phyloP scores from a whole-genome alignment of 2,888 invertebrate species.

The Hecatera dysodea region DNA sequence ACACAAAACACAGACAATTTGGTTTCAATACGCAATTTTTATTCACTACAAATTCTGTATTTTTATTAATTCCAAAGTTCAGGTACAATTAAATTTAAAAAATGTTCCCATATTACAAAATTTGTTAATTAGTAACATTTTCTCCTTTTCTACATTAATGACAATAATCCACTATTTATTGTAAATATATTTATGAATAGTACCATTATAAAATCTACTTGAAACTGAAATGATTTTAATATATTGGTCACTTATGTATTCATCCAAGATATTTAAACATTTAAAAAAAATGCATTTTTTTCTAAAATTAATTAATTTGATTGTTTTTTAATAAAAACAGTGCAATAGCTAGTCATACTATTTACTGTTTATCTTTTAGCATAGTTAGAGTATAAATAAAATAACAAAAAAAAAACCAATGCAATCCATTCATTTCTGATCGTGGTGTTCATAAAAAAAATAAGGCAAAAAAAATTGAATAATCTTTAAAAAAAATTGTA shows the following conservation, averaged over 20 bases:
- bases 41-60: too few relatives aligned
- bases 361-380: not conserved
- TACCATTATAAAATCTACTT: not conserved
- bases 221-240: not conserved
- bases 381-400: not conserved
- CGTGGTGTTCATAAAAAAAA: not conserved
- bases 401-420: not conserved
- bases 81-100: too few relatives aligned
- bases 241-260: not conserved
- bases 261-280: not conserved
- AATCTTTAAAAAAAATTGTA: too few relatives aligned
- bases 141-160: too few relatives aligned
- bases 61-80: too few relatives aligned
- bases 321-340: not conserved
- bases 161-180: too few relatives aligned
- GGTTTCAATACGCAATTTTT: too few relatives aligned
- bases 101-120: too few relatives aligned
- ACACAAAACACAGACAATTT: too few relatives aligned
- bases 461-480: not conserved
- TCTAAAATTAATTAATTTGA: not conserved
- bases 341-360: not conserved
- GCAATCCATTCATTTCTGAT: conserved; percentile 1
- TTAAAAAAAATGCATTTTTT: not conserved
- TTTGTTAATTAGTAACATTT: too few relatives aligned
- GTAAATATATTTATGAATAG: not conserved